These are phyloP conservation scores for Dromius quadrimaculatus DNA, from an alignment of 2,888 invertebrate genomes.

Conservation along the genomic window DNA sequence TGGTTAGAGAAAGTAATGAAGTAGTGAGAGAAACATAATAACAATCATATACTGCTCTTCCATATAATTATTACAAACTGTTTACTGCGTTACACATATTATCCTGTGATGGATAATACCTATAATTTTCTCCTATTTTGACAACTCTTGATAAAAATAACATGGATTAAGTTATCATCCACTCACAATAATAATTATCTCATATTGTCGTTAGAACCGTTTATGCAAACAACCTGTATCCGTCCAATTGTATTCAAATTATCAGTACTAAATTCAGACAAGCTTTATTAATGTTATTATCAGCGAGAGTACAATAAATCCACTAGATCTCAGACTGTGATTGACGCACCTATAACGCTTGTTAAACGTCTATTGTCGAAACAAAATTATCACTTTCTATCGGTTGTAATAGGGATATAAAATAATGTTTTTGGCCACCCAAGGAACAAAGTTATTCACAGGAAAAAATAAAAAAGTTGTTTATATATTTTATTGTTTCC, in stretches of 20 bases:
- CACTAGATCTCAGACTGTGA: background rate
- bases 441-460: constrained; percentile 1
- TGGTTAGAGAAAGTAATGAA: no score
- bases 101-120: background rate
- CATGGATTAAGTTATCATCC: constrained; percentile 23
- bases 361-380: constrained; percentile 32
- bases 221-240: constrained; percentile 39
- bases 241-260: constrained; percentile 39
- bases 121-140: background rate
- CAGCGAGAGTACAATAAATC: constrained; percentile 5
- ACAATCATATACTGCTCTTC: no score
- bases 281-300: constrained; percentile 35
- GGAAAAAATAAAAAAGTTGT: constrained; percentile 21
- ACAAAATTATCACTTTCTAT: constrained; percentile 36
- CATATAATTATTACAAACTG: no score
- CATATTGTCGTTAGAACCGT: constrained; percentile 18
- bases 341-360: constrained; percentile 30
- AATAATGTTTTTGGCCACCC: constrained; percentile 33
- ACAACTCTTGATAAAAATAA: constrained; percentile 19
- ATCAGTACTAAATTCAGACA: constrained; percentile 32
- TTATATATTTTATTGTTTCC: constrained; percentile 21
- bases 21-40: no score
- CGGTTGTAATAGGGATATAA: constrained; percentile 3
- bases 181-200: constrained; percentile 13
- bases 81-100: no score